Base-by-base conservation (phyloP, 2,888 invertebrate species). In the Tromatobia lineatoria region DNA sequence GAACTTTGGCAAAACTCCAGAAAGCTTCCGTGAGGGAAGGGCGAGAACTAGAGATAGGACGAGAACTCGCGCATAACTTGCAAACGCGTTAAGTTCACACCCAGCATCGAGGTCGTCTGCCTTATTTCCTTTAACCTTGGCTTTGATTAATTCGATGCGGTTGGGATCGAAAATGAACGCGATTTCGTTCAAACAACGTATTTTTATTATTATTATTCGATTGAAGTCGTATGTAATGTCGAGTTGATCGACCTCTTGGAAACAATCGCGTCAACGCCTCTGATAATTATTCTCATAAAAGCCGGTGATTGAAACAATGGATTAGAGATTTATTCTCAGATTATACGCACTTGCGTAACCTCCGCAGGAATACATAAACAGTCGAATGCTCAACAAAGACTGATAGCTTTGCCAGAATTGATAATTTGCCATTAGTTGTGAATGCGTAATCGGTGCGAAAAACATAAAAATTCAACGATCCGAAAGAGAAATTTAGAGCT, bases 241-340 rank as follows among this genome's bases (percentile, higher is more conserved):
- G 23, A 45, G 34, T 38, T 54, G 18, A 34, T 50, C 18, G 15
- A 38, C 64, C 42, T 57, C 73, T 77, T 70, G 42, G 20, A 75
- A 76, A 71, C 86, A 89, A 89, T 83, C 82, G 84, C 89, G 88
- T 85, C 87, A 89, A 89, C 88, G 87, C 82, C 86, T 87, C 67
- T 52, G 76, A 42, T 80, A 70, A 81, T 78, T 69, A 75, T 71
- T 77, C 34, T 38, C 77, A 84, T 67, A 81, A 84, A 84, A 87
- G 80, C 82, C 47, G 57, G 73, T 23, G 54, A 13, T 81, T 20
- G 54, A 50, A 74, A 83, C 83, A 85, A 86, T 78, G 85, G 47
- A 80, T 61, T 10, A 10, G 38, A 74, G 82, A 85, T 85, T 75
- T 64, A 18, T 71, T 50, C 52, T 13, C 34, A 74, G 69, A 76